Conservation (phyloP, 2,113 vertebrate genomes). For the Merops nubicus region DNA sequence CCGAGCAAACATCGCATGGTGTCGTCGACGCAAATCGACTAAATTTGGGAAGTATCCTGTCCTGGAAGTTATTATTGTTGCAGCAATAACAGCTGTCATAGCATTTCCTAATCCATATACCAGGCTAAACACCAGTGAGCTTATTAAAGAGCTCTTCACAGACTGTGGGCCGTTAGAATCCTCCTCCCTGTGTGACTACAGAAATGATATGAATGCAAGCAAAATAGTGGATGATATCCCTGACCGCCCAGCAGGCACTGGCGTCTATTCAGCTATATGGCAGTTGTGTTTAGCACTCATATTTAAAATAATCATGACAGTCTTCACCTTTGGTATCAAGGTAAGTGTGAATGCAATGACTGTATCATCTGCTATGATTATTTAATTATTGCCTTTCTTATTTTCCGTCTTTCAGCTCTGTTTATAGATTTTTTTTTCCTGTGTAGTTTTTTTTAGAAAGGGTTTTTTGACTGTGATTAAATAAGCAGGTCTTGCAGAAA, state of each 20-base stretch:
- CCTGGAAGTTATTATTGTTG: conserved; percentile 94
- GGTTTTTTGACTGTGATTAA: background rate
- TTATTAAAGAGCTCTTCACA: conserved; percentile 98
- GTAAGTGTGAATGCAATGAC: conserved; percentile 66
- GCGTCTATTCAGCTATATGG: conserved; percentile 97
- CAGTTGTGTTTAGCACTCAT: conserved; percentile 95
- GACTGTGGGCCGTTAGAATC: conserved; percentile 96
- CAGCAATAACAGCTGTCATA: conserved; percentile 92
- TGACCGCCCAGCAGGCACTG: conserved; percentile 89
- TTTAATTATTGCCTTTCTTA: background rate
- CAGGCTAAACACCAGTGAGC: conserved; percentile 95
- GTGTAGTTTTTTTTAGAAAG: background rate
- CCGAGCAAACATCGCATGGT: conserved; percentile 97
- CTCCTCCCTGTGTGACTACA: conserved; percentile 96
- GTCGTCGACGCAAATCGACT: conserved; percentile 93
- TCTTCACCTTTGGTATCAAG: conserved; percentile 99
- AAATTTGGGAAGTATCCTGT: conserved; percentile 96
- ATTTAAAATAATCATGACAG: conserved; percentile 99
- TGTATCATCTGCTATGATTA: background rate
- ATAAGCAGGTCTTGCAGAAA: background rate
- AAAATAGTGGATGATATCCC: conserved; percentile 88
- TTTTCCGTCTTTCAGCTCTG: background rate
- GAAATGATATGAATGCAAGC: conserved; percentile 93
- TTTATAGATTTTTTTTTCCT: background rate
- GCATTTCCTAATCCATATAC: conserved; percentile 98